phyloP scores from a whole-genome alignment of 2,888 invertebrate genomes.

The Drosophila falleni region DNA sequence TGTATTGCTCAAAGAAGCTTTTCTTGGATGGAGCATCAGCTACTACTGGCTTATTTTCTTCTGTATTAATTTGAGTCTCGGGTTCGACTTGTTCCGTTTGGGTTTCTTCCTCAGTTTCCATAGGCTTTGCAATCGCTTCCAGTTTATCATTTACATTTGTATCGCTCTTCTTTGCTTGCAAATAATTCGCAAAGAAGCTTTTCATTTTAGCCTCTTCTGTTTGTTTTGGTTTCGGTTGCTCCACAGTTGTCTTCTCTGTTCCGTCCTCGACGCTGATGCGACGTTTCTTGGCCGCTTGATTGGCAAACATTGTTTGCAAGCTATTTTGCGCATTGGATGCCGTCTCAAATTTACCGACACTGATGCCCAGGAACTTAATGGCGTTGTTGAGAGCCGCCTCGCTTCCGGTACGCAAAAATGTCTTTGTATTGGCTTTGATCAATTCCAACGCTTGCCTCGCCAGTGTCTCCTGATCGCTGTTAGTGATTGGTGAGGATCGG shows the following conservation, averaged over 20 bases:
- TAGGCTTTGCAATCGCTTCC: not conserved
- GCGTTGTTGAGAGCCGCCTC: conserved; percentile 86
- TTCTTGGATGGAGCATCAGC: conserved; percentile 12
- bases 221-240: conserved; percentile 46
- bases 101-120: not conserved
- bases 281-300: conserved; percentile 79
- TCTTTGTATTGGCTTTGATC: conserved; percentile 88
- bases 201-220: conserved; percentile 60
- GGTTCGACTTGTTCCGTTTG: not conserved
- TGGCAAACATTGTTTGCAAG: conserved; percentile 88
- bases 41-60: not conserved
- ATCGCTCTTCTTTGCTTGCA: conserved; percentile 43
- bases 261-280: conserved; percentile 59
- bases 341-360: conserved; percentile 92
- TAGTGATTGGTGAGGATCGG: conserved; percentile 88
- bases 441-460: conserved; percentile 89
- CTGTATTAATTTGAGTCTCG: not conserved
- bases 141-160: not conserved
- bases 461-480: conserved; percentile 89
- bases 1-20: conserved; percentile 52
- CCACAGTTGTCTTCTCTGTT: conserved; percentile 17
- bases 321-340: conserved; percentile 86
- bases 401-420: conserved; percentile 81
- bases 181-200: conserved; percentile 69
- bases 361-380: conserved; percentile 91